Percentiles rank a stretch among this genome's conserved stretches.
phyloP scores from a whole-genome alignment of 2,113 vertebrate species.

The Hemibagrus wyckioides region DNA sequence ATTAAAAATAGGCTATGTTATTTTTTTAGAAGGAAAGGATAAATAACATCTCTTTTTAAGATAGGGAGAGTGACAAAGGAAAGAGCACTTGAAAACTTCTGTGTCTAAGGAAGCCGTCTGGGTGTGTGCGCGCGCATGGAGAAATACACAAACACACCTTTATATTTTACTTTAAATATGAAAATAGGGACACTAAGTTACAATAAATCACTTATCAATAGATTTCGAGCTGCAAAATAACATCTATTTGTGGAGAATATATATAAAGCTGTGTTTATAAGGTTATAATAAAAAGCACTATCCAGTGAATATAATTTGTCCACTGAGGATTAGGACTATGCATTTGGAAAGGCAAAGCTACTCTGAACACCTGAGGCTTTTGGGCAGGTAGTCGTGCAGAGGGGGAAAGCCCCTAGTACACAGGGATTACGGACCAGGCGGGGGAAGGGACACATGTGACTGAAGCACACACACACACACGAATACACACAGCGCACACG shows the following conservation, averaged over 20 bases:
- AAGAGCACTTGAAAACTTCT: neutral
- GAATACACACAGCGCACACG: neutral
- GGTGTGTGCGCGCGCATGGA: neutral
- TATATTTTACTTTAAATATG: neutral
- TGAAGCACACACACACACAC: neutral
- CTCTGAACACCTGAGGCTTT: conserved; percentile 23
- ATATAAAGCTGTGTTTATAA: no score
- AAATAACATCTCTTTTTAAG: neutral
- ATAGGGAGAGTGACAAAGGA: neutral
- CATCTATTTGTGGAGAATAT: neutral
- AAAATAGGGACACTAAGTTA: neutral
- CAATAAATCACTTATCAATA: neutral
- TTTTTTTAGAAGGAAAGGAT: no score
- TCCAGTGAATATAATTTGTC: neutral
- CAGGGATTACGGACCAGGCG: neutral
- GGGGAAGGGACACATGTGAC: conserved; percentile 14
- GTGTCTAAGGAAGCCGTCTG: neutral
- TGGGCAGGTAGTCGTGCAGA: conserved; percentile 19
- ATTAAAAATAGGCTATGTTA: no score
- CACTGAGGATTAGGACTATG: neutral
- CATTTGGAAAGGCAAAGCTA: neutral
- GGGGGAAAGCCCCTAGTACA: neutral
- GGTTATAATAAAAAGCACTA: neutral
- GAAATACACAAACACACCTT: no score
- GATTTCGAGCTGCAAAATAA: neutral